phyloP scores from a whole-genome alignment of 2,797 vertebrate genomes.

The Cossypha niveicapilla region DNA sequence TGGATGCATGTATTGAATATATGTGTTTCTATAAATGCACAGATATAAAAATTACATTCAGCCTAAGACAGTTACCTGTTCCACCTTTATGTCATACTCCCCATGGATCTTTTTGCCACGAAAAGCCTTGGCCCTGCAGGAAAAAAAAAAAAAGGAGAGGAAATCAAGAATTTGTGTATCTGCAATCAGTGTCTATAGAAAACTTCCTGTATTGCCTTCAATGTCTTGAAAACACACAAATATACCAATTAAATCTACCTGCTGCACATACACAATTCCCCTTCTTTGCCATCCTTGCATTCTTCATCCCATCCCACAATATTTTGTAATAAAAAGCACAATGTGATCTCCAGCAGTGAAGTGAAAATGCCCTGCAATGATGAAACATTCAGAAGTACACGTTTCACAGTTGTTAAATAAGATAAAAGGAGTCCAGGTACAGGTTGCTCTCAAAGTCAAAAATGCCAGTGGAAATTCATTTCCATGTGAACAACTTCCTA shows the following conservation, averaged over 20 bases:
- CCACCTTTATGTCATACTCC: slow-evolving; percentile 93
- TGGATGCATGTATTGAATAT: rapidly evolving
- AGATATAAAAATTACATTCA: background rate
- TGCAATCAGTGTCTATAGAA: background rate
- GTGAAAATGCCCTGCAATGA: background rate
- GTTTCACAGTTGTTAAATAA: background rate
- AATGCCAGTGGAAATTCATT: background rate
- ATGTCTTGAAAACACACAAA: background rate
- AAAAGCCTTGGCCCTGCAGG: slow-evolving; percentile 89
- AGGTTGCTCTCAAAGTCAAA: background rate
- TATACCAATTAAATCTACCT: background rate
- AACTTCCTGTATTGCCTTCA: background rate
- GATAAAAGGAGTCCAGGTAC: background rate
- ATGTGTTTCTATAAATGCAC: background rate
- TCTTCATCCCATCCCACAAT: rapidly evolving
- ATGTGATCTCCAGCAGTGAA: background rate
- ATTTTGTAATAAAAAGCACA: background rate
- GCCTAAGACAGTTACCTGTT: slow-evolving; percentile 83
- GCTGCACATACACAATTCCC: background rate
- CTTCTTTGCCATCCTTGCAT: background rate
- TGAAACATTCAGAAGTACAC: background rate
- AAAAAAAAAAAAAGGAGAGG: background rate
- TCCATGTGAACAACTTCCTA: background rate
- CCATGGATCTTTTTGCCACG: slow-evolving; percentile 93
- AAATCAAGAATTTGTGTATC: background rate